phyloP scores from a whole-genome alignment of 2,113 vertebrate genomes.

The Terrapene triunguis region DNA sequence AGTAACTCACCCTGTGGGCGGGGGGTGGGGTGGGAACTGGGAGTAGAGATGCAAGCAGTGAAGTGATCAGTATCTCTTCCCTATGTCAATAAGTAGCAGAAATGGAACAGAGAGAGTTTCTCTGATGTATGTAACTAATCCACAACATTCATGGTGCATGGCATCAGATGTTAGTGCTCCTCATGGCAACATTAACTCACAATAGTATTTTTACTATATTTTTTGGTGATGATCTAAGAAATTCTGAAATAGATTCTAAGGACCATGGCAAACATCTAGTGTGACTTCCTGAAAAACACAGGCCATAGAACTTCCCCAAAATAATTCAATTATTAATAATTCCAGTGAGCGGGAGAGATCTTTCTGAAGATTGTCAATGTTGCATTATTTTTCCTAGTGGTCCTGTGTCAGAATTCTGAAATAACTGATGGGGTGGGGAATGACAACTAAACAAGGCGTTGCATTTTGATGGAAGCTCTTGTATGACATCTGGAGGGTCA shows the following conservation, averaged over 20 bases:
- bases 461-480: too few relatives aligned
- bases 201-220: background rate
- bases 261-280: too few relatives aligned
- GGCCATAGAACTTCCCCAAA: too few relatives aligned
- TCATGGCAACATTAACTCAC: background rate
- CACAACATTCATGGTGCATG: background rate
- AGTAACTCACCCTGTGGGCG: background rate
- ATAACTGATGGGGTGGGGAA: accelerated
- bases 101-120: background rate
- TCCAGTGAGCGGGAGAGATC: too few relatives aligned
- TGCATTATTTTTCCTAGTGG: background rate
- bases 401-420: background rate
- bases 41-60: background rate
- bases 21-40: background rate
- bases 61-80: background rate
- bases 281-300: too few relatives aligned
- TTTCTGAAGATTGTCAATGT: too few relatives aligned
- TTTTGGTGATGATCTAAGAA: background rate
- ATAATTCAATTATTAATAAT: too few relatives aligned
- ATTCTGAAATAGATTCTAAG: background rate
- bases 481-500: background rate
- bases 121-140: background rate
- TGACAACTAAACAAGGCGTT: background rate
- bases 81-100: background rate
- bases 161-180: background rate